Evolutionary conservation across 2,888 invertebrate species (phyloP).

Genomic region (Caenorhabditis drosophilae): DNA sequence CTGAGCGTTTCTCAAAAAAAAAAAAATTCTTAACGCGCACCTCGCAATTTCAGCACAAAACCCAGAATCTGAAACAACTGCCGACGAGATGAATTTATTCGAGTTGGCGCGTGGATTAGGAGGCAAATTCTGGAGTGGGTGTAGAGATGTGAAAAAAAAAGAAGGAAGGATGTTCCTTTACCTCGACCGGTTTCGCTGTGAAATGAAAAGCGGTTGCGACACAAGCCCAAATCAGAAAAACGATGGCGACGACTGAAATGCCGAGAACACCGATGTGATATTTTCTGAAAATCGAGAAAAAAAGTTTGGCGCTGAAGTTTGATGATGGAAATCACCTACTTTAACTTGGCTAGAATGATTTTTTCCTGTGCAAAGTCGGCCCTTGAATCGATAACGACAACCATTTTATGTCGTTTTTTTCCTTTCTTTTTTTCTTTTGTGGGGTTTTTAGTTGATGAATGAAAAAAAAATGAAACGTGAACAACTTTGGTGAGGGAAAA

Average conservation of each 20-base stretch:
- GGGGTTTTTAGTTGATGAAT: no score
- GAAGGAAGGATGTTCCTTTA: not conserved
- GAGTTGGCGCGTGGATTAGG: slow-evolving; percentile 13
- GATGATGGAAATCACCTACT: slow-evolving; percentile 13
- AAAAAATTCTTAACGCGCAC: no score
- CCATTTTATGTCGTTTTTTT: no score
- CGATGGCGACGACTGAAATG: slow-evolving; percentile 14
- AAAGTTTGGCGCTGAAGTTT: not conserved
- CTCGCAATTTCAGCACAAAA: slow-evolving; percentile 67
- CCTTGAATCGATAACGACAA: slow-evolving; percentile 29
- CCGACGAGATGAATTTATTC: slow-evolving; percentile 36
- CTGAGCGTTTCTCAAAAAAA: no score
- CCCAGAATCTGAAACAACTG: slow-evolving; percentile 65
- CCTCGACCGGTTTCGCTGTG: slow-evolving; percentile 9
- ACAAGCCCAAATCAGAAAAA: slow-evolving; percentile 32
- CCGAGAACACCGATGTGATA: slow-evolving; percentile 22
- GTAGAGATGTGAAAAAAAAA: not conserved
- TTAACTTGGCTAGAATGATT: slow-evolving; percentile 22
- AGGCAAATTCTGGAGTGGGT: slow-evolving; percentile 5
- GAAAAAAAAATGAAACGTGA: not conserved
- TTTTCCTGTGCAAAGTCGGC: slow-evolving; percentile 34
- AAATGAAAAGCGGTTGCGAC: slow-evolving; percentile 21
- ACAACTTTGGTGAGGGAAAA: not conserved
- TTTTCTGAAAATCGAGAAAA: slow-evolving; percentile 20
- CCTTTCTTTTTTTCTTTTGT: no score